Base-by-base conservation (phyloP, 2,888 invertebrate species). In the Belgica antarctica region DNA sequence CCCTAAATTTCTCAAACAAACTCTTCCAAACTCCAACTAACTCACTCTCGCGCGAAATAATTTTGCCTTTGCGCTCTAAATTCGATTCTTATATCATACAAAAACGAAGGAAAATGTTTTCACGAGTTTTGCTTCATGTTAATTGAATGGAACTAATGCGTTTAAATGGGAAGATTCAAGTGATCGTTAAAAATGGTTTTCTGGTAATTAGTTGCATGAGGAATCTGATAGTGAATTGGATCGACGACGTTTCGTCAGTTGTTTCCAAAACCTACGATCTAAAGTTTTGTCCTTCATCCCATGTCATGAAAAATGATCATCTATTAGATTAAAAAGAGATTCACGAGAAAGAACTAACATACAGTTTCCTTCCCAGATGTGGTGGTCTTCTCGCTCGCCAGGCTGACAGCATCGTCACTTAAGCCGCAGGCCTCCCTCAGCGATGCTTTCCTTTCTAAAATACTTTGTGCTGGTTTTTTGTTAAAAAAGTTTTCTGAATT, bases 261-360 rank as follows among this genome's bases (percentile, higher is more conserved):
- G 89, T 81, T 89, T 89, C 89, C 89, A 89, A 78, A 90, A 88
- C 76, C 89, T 82, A 78, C 88, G 86, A 78, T 90, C 89, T 89
- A 68, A 31, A n/a, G 52, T 34, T 79, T 88, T 89, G 76, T 89
- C 89, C 89, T 89, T 24, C 24, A 24, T 52, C 8, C 24, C 12
- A 12, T 7, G 7, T 7, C 34, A 34, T 34, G 52, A 10, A 24
- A 52, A 52, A 81, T 70, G 82, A 83, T 76, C 31, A 70, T 22
- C 52, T 63, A 71, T 70, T 71, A 70, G 62, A 47, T 36, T 12
- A 3, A 65, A 12, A 41, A 41, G 12, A 41, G 41, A 61, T 1
- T 25, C 7, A 65, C 24, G 15, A 28, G 28, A n/a, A 15, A 28
- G 61, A 59, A 15, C 17, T 70, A 17, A 72, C 24, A 34, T 59